Conservation (phyloP, 1,140 invertebrate genomes). For the Neodiprion pinetum region DNA sequence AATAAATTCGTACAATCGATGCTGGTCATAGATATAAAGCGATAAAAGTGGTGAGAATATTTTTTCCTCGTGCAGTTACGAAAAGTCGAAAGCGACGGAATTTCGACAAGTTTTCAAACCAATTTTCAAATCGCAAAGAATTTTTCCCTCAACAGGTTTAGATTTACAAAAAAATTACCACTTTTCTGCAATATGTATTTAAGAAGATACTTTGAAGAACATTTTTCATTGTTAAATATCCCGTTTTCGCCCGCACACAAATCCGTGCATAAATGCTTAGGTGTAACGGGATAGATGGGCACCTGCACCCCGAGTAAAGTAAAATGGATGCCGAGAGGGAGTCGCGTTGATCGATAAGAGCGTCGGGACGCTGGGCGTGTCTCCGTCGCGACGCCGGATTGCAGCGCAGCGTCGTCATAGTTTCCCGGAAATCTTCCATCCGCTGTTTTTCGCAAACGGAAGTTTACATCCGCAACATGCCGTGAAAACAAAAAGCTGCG, state of each 20-base stretch:
- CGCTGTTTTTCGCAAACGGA: background rate
- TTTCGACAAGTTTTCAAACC: no score
- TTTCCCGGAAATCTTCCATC: background rate
- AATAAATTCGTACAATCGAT: no score
- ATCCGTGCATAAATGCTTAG: conserved; percentile 10
- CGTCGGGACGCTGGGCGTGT: conserved; percentile 57
- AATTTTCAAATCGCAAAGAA: no score
- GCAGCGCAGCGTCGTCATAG: background rate
- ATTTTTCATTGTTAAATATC: background rate
- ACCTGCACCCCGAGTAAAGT: conserved; percentile 28
- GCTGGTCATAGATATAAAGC: no score
- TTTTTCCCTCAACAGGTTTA: no score
- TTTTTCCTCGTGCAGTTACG: no score
- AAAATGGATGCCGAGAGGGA: conserved; percentile 46
- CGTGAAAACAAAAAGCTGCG: no score
- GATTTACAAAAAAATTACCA: no score
- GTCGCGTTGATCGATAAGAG: conserved; percentile 52
- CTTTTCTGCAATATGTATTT: no score
- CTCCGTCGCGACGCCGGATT: conserved; percentile 36
- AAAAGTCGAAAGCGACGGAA: no score
- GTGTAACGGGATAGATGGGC: conserved; percentile 19
- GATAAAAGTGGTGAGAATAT: no score
- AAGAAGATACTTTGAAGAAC: background rate
- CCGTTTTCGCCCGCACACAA: background rate
- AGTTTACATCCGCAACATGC: no score